These are phyloP conservation scores for Pantherophis vulpinus DNA, from an alignment of 2,797 vertebrate genomes.

Conservation along the genomic window DNA sequence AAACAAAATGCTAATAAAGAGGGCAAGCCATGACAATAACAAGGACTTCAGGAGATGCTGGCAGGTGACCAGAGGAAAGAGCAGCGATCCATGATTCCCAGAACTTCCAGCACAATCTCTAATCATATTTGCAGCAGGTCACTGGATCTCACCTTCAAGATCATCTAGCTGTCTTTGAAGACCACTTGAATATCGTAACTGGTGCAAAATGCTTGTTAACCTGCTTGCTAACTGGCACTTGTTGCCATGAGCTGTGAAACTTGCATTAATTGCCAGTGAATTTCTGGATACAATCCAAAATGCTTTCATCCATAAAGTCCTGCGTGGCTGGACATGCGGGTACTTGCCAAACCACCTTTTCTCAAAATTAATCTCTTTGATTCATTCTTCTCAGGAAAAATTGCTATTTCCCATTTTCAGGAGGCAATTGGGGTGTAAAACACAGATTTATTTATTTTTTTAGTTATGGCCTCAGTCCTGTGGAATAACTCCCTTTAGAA, in stretches of 20 bases:
- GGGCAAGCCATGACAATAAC: background rate
- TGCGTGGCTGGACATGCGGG: background rate
- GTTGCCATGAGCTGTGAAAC: background rate
- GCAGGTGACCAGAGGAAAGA: background rate
- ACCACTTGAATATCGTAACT: background rate
- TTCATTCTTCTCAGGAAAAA: background rate
- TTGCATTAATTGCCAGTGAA: background rate
- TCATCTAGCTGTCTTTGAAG: background rate
- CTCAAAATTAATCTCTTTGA: background rate
- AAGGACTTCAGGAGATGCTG: background rate
- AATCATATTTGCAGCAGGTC: background rate
- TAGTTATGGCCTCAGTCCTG: background rate
- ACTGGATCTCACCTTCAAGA: background rate
- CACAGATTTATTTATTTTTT: background rate
- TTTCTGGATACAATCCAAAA: background rate
- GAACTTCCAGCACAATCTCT: background rate
- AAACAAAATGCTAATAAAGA: background rate
- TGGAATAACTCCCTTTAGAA: background rate
- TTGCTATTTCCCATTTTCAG: background rate
- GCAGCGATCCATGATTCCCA: background rate
- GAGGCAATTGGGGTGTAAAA: background rate
- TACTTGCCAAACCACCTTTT: background rate
- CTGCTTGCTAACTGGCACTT: slow-evolving; percentile 28
- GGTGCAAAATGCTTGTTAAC: slow-evolving; percentile 33
- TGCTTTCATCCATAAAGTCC: background rate